Evolutionary conservation across 2,888 invertebrate species (phyloP).

Genomic region (Teleogryllus oceanicus): DNA sequence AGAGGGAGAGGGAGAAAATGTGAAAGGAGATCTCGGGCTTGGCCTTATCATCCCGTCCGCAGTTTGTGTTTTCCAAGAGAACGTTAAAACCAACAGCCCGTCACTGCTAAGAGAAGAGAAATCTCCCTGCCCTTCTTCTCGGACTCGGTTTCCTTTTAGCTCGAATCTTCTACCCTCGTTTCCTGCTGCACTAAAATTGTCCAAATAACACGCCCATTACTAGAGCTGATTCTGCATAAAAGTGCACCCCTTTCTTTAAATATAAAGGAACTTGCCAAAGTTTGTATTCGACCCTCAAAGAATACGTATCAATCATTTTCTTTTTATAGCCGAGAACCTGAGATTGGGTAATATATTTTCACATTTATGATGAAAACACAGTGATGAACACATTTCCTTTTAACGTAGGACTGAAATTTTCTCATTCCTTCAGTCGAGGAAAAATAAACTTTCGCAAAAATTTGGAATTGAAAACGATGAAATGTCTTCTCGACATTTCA

Average conservation of each 20-base stretch:
- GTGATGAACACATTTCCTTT: too few species aligned
- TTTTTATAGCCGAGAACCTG: not conserved
- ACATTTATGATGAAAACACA: too few species aligned
- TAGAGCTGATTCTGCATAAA: not conserved
- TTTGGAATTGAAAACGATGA: too few species aligned
- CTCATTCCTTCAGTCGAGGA: too few species aligned
- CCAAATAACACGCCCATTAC: conserved; percentile 18
- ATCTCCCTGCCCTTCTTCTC: not conserved
- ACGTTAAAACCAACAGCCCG: conserved; percentile 18
- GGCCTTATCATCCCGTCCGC: conserved; percentile 18
- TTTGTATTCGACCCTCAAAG: not conserved
- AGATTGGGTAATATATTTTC: too few species aligned
- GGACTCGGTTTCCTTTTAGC: not conserved
- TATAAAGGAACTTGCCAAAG: not conserved
- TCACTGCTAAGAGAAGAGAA: conserved; percentile 11
- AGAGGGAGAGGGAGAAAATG: conserved; percentile 18
- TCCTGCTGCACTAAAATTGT: conserved; percentile 2
- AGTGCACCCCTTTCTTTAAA: not conserved
- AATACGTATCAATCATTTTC: not conserved
- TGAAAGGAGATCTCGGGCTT: conserved; percentile 6
- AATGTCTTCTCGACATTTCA: too few species aligned
- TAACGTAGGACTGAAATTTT: too few species aligned
- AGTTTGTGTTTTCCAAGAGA: conserved; percentile 18
- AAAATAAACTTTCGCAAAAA: too few species aligned
- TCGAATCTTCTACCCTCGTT: not conserved